Base-by-base conservation (phyloP, 2,113 vertebrate species). In the Neopipo cinnamomea region DNA sequence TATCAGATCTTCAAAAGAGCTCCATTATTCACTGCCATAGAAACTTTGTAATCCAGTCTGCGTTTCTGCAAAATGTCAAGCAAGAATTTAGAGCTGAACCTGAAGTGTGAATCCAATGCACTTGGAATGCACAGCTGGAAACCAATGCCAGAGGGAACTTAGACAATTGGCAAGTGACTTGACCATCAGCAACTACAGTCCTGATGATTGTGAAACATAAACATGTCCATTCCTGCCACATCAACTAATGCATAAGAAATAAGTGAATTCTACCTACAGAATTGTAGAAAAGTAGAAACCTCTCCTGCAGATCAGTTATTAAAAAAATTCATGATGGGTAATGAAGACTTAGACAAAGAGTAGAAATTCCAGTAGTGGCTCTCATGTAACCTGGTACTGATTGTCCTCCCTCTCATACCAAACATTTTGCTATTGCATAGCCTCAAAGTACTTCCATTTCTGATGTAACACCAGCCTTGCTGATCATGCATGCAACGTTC, bases 401-500 rank as follows among this genome's bases (percentile, higher is more conserved):
- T 5, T 11, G 31, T 37, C 11, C 7, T 19, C 15, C n/a, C n/a
- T n/a, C 13, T 20, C 47, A 37, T 8, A 71, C 2, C 16, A 75
- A 14, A 59, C 3, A 28, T 3, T 22, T 59, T 73, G 21, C 28
- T 42, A 22, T 5, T 19, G 10, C 7, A 33, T 7, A 30, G 6
- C 8, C 2, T 3, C 19, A 56, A 70, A 87, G 28, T 22, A 37
- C 7, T 81, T 91, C 27, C 4, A 5, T 61, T 76, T 53, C 68
- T 61, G 27, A 24, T 76, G 21, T 8, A 72, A 56, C n/a, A 56
- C 31, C 16, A 56, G 46, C 18, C 27, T 73, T 89, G 30, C 30
- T 91, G 20, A 67, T 18, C 6, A 0, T 12, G 16, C 49, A 62
- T 0, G 0, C 21, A 75, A 30, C 11, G 39, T 11, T 66, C 13